Evolutionary conservation across 64 coral and sea anemone species (phyloP).

Genomic region (Dendrophyllia cribrosa): DNA sequence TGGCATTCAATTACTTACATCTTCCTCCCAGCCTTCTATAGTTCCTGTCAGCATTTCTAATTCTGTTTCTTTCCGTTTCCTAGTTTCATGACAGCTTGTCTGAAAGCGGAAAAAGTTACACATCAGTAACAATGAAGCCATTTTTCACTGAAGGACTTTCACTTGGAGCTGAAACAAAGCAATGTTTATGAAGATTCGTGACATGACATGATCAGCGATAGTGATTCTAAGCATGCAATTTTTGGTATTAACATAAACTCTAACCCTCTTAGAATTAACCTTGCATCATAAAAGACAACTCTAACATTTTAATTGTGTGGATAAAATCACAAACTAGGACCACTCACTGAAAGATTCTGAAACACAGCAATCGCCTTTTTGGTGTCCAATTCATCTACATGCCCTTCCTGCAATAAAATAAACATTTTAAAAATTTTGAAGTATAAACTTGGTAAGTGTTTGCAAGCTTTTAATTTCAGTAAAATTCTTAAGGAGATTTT

Average conservation of each 20-base stretch:
- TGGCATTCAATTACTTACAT: conserved; percentile 31
- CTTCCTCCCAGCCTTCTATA: conserved; percentile 97
- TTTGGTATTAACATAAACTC: too few species aligned
- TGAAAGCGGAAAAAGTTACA: conserved; percentile 42
- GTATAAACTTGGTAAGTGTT: background rate
- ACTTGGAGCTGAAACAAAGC: too few species aligned
- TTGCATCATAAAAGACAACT: too few species aligned
- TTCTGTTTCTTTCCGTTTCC: conserved; percentile 97
- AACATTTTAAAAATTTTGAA: background rate
- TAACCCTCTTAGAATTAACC: too few species aligned
- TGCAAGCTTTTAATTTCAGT: background rate
- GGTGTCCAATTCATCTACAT: conserved; percentile 95
- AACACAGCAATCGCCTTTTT: conserved; percentile 99
- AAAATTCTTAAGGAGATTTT: background rate
- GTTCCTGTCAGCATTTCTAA: conserved; percentile 96
- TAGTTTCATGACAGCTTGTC: conserved; percentile 98
- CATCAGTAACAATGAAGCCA: background rate
- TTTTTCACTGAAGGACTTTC: too few species aligned
- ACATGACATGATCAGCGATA: too few species aligned
- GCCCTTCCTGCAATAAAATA: conserved; percentile 77
- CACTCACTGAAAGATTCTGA: conserved; percentile 96
- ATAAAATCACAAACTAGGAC: background rate
- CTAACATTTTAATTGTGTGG: background rate
- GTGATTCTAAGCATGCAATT: too few species aligned
- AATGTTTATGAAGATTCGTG: too few species aligned